Percentiles rank a stretch among this genome's conserved stretches.
Evolutionary conservation across 1,140 invertebrate species (phyloP).

Genomic region (Drosophila kikkawai): DNA sequence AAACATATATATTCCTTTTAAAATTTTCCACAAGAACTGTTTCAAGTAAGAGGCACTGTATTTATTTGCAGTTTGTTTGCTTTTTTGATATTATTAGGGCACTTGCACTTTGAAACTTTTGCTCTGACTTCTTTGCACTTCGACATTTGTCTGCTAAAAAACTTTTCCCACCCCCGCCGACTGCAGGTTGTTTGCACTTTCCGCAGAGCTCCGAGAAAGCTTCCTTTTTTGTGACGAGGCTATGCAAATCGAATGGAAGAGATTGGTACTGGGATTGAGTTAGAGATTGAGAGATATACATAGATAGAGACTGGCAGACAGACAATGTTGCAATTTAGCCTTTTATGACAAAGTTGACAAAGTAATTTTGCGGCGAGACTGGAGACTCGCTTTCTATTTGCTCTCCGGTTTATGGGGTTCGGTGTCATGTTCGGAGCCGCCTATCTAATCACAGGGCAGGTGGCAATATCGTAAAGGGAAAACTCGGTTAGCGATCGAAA

Average conservation of each 20-base stretch:
- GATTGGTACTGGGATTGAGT: conserved; percentile 31
- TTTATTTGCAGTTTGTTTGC: conserved; percentile 25
- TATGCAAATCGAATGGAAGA: conserved; percentile 56
- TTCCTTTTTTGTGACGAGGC: conserved; percentile 18
- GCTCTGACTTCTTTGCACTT: conserved; percentile 36
- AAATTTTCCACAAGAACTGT: conserved; percentile 13
- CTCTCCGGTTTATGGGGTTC: conserved; percentile 1
- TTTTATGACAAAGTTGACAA: conserved; percentile 46
- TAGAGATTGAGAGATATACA: conserved; percentile 16
- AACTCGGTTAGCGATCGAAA: conserved; percentile 21
- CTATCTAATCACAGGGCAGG: conserved; percentile 49
- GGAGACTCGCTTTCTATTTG: conserved; percentile 40
- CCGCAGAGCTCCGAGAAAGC: conserved; percentile 11
- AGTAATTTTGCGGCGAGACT: conserved; percentile 23
- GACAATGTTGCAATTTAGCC: conserved; percentile 39
- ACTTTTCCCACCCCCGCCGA: conserved; percentile 12
- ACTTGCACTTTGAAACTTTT: conserved; percentile 42
- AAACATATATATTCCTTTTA: neutral
- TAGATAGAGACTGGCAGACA: neutral
- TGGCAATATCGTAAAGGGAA: conserved; percentile 23
- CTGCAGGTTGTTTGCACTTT: conserved; percentile 30
- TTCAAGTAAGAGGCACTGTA: neutral
- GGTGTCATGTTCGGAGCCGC: conserved; percentile 29
- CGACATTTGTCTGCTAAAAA: conserved; percentile 36
- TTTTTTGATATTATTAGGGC: conserved; percentile 32